Conservation (phyloP, 2,888 invertebrate species). For the Dicycla oo region DNA sequence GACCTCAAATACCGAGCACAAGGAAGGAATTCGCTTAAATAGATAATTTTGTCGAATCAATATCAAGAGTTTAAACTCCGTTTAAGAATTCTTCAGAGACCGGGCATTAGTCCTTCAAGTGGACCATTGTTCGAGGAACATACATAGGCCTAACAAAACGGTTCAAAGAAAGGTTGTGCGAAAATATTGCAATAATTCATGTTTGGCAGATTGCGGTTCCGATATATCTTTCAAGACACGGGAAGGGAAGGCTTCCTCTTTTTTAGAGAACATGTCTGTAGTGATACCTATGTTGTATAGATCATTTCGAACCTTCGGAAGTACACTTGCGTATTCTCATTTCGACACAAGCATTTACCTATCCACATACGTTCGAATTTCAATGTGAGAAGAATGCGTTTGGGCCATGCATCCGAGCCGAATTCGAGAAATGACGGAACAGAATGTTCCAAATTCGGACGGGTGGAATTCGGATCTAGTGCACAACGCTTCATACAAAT, state of each 20-base stretch:
- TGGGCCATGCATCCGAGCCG: background rate
- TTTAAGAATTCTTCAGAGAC: too few species aligned
- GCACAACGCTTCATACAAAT: background rate
- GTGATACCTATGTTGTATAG: background rate
- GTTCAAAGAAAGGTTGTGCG: conserved; percentile 6
- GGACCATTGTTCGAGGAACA: too few species aligned
- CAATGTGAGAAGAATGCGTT: background rate
- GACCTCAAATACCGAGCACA: too few species aligned
- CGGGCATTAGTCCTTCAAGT: too few species aligned
- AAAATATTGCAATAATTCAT: conserved; percentile 22
- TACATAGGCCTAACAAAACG: background rate
- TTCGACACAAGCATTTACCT: background rate
- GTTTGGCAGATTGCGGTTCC: conserved; percentile 17
- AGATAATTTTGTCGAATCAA: too few species aligned
- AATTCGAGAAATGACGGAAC: background rate
- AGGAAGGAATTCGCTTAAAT: too few species aligned
- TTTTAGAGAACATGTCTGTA: background rate
- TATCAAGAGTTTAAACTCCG: too few species aligned
- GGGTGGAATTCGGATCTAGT: background rate
- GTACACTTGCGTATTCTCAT: background rate
- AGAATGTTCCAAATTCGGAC: background rate
- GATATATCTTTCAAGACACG: conserved; percentile 17
- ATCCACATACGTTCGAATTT: background rate
- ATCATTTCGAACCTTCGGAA: background rate
- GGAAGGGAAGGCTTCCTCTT: background rate